Base-by-base conservation (phyloP, 2,888 invertebrate species). In the Thera obeliscata region DNA sequence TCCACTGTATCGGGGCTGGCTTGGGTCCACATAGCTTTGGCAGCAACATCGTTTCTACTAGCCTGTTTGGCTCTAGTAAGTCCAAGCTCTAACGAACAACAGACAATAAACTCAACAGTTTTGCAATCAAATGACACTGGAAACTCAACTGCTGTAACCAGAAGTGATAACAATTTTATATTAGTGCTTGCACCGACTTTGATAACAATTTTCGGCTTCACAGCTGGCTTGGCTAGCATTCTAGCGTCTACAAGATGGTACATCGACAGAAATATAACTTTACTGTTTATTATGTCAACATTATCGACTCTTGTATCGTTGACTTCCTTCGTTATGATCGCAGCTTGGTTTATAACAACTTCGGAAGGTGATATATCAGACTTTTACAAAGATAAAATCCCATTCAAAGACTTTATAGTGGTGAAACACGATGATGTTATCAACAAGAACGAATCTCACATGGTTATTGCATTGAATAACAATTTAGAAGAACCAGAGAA, bases 201-300 rank as follows among this genome's bases (percentile, higher is more conserved):
- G 64, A 87, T 95, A 70, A 91, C 94, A 0, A 70, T 94, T 46
- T 95, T 95, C 60, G 94, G 94, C 1, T 76, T 94, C 56, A 87
- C 89, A 0, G 93, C 94, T 0, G 95, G 94, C 1, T 66, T 94
- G 3, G 89, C 95, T 0, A 95, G 95, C 1, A 87, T 95, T 9
- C 79, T 95, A 56, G 96, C 96, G 0, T 96, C 95, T 78, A 94
- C 94, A 48, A 87, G 93, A 71, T 96, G 96, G 96, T 96, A 96
- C 79, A 94, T 95, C 56, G 95, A 96, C 77, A 91, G 94, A 66
- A 95, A 96, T 78, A 96, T 96, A 74, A 93, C 93, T 0, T 94
- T 95, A 90, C 89, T 96, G 73, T 95, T 96, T 74, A 82, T 94
- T 56, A 91, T 94, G 69, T 94, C 95, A 0, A 81, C 94, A 36